Conservation (phyloP, 1,140 invertebrate species). For the Papilio aristodemus region DNA sequence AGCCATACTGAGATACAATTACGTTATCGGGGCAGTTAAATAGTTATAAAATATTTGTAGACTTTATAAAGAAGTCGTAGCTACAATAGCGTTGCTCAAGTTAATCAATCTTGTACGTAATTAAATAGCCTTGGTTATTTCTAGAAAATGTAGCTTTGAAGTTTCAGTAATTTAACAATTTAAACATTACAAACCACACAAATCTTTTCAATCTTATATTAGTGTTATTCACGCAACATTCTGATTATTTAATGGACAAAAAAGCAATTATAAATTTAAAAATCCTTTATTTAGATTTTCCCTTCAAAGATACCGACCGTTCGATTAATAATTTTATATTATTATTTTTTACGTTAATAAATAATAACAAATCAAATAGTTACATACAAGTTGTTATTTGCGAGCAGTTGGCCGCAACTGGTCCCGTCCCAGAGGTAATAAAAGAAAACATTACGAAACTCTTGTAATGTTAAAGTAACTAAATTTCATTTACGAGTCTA, state of each 20-base stretch:
- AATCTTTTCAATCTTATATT: too few species aligned
- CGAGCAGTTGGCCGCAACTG: not conserved
- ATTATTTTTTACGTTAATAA: too few species aligned
- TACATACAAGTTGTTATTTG: not conserved
- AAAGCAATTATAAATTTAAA: too few species aligned
- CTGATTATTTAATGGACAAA: too few species aligned
- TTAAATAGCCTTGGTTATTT: not conserved
- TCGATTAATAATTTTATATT: too few species aligned
- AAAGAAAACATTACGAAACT: not conserved
- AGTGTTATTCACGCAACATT: too few species aligned
- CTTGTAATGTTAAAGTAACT: not conserved
- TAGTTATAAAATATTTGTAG: not conserved
- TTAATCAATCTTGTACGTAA: not conserved
- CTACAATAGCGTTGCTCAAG: not conserved
- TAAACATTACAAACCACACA: not conserved
- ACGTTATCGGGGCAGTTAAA: too few species aligned
- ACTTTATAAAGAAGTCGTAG: not conserved
- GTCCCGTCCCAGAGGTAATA: not conserved
- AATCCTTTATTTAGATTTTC: too few species aligned
- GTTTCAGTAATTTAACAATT: not conserved
- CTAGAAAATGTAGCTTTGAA: slow-evolving; percentile 4
- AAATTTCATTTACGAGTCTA: not conserved
- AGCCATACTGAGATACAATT: too few species aligned
- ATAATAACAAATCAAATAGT: not conserved
- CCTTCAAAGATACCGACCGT: too few species aligned